These are phyloP conservation scores for Dissostichus mawsoni DNA, from an alignment of 2,113 vertebrate species.

Conservation along the genomic window DNA sequence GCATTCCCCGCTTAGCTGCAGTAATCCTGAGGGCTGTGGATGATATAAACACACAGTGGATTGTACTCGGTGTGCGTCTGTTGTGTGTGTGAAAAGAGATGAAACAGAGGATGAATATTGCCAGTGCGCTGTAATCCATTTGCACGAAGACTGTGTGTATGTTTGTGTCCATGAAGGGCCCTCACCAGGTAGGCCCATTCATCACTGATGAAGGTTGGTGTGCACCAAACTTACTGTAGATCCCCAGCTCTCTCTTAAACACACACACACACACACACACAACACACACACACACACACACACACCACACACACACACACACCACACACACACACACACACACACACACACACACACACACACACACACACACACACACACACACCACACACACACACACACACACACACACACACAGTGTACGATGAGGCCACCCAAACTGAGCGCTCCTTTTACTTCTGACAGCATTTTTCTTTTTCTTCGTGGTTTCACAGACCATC, in stretches of 20 bases:
- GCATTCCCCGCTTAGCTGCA: constrained; percentile 54
- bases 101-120: constrained; percentile 58
- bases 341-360: constrained; percentile 4
- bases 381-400: constrained; percentile 18
- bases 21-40: constrained; percentile 48
- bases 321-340: constrained; percentile 24
- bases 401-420: constrained; percentile 28
- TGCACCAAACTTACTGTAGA: constrained; percentile 54
- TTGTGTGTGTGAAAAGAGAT: constrained; percentile 42
- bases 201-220: constrained; percentile 58
- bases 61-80: constrained; percentile 28
- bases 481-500: constrained; percentile 58
- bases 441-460: constrained; percentile 40
- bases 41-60: constrained; percentile 60
- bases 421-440: constrained; percentile 60
- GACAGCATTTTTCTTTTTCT: constrained; percentile 37
- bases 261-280: constrained; percentile 12
- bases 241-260: constrained; percentile 25
- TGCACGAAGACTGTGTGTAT: constrained; percentile 36
- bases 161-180: constrained; percentile 33
- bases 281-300: too few species aligned
- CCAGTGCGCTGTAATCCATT: constrained; percentile 59
- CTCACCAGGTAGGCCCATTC: constrained; percentile 60
- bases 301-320: constrained; percentile 26
- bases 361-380: constrained; percentile 33